Conservation (phyloP, 1,140 invertebrate genomes). For the Drosophila nigromelanica region DNA sequence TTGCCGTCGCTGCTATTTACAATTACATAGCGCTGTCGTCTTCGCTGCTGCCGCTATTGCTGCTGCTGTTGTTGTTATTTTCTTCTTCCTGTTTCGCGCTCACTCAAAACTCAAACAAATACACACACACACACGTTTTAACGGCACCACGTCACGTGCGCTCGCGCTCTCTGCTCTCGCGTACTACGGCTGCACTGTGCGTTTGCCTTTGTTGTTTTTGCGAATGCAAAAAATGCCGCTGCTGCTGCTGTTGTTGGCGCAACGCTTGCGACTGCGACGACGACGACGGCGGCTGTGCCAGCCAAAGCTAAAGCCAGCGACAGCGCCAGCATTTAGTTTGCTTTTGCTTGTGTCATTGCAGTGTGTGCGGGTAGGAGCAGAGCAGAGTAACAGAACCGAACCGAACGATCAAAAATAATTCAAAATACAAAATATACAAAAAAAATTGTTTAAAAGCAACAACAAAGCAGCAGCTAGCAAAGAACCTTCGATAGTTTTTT, state of each 20-base stretch:
- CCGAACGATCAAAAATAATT: slow-evolving; percentile 36
- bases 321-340: slow-evolving; percentile 71
- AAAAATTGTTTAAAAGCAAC: slow-evolving; percentile 4
- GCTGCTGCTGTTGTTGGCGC: slow-evolving; percentile 31
- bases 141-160: slow-evolving; percentile 67
- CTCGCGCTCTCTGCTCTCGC: slow-evolving; percentile 52
- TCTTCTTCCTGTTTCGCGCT: slow-evolving; percentile 47
- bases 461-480: slow-evolving; percentile 16
- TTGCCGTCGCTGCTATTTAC: slow-evolving; percentile 39
- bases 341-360: slow-evolving; percentile 78
- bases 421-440: slow-evolving; percentile 8
- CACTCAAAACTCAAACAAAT: slow-evolving; percentile 41
- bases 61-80: slow-evolving; percentile 40
- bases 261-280: slow-evolving; percentile 23
- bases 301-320: slow-evolving; percentile 72
- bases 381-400: slow-evolving; percentile 37
- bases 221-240: slow-evolving; percentile 37
- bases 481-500: slow-evolving; percentile 22
- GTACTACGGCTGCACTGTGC: slow-evolving; percentile 39
- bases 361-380: slow-evolving; percentile 67
- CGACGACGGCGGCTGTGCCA: slow-evolving; percentile 36
- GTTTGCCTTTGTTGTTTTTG: slow-evolving; percentile 59
- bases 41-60: slow-evolving; percentile 36
- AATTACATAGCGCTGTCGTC: slow-evolving; percentile 51
- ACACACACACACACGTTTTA: slow-evolving; percentile 14